Evolutionary conservation across 2,888 invertebrate species (phyloP).

Genomic region (Creontiades dilutus): DNA sequence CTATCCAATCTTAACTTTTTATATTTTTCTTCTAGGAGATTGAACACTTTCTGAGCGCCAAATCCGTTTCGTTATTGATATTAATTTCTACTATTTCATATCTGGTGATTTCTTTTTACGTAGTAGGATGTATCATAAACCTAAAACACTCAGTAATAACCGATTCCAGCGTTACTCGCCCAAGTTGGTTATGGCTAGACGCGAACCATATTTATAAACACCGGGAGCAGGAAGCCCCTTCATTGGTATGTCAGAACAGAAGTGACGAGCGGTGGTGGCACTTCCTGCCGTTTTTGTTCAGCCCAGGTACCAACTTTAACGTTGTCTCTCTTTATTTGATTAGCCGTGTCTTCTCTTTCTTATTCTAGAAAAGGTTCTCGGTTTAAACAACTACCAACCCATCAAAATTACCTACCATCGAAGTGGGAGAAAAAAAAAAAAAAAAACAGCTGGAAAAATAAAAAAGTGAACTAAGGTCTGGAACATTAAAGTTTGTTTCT

Average conservation of each 20-base stretch:
- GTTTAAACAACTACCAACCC: conserved; percentile 15
- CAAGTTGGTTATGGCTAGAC: conserved; percentile 35
- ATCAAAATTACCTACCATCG: neutral
- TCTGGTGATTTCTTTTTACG: no score
- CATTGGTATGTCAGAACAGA: conserved; percentile 69
- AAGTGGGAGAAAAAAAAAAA: neutral
- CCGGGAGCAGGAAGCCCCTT: conserved; percentile 63
- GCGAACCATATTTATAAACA: conserved; percentile 66
- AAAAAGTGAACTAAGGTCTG: neutral
- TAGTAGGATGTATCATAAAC: neutral
- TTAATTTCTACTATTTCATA: no score
- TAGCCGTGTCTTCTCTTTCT: conserved; percentile 28
- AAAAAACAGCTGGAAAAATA: neutral
- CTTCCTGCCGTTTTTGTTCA: conserved; percentile 66
- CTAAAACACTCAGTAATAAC: neutral
- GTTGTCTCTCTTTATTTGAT: conserved; percentile 62
- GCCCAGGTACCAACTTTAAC: conserved; percentile 58
- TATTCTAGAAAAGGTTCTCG: neutral
- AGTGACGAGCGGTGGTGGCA: conserved; percentile 57
- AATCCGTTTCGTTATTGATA: no score
- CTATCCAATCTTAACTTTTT: no score
- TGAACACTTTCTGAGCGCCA: no score
- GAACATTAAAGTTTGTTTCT: conserved; percentile 9
- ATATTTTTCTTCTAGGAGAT: no score
- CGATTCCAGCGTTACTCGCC: neutral